Base-by-base conservation (phyloP, 2,888 invertebrate genomes). In the Macrostomum cliftonense region DNA sequence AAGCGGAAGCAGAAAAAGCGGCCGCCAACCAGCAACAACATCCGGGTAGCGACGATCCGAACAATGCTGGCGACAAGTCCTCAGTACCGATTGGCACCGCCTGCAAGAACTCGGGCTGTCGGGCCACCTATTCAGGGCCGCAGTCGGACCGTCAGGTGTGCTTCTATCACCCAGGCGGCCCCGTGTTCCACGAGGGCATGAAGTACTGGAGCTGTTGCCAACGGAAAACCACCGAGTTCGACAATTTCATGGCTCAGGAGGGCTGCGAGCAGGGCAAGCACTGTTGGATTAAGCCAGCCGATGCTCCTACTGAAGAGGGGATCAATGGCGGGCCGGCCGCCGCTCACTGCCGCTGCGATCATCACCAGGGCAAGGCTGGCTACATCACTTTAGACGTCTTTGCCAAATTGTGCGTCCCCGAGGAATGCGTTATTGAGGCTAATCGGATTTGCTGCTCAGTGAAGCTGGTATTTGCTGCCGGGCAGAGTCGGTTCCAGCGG, bases 171-270 rank as follows among this genome's bases (percentile, higher is more conserved):
- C 80, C 86, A 1, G 93, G 93, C 1, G 76, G 76, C 39, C 87
- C 93, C 0, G 77, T 95, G 45, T 95, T 95, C 68, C 93, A 95
- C 61, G 93, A 95, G 73, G 93, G 71, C 0, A 73, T 91, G 65
- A 95, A 95, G 67, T 95, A 79, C 70, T 95, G 93, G 93, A 82
- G 88, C 0, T 99, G 97, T 65, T 97, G 97, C 64, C 79, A 82
- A 59, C 82, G 81, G 61, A 79, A 81, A 62, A 95, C 95, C 0
- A 80, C 85, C 1, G 95, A 99, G 66, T 99, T 99, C 65, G 78
- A 83, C 50, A 78, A 77, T 1, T 99, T 97, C 64, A 74, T 97
- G 49, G 81, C 79, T 48, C 95, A 95, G 74, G 79, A 77, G 46
- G 97, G 97, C 0, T 99, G 97, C 64, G 75, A 77, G 4, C 74